Percentiles rank a stretch among this genome's conserved stretches.
phyloP scores from a whole-genome alignment of 2,113 vertebrate genomes.

The Ellobius talpinus region DNA sequence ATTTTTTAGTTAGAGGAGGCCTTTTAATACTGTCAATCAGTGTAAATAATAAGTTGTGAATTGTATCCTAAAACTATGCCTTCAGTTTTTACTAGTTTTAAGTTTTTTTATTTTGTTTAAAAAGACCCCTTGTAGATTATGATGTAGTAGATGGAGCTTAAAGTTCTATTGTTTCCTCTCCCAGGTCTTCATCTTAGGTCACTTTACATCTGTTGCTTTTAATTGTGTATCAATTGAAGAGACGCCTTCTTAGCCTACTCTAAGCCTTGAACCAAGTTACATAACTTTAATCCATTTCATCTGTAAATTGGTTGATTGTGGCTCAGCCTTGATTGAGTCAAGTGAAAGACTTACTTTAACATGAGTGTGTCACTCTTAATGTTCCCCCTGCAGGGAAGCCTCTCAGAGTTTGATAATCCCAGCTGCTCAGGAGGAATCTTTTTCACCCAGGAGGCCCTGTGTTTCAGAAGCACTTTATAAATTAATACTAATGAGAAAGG shows the following conservation, averaged over 20 bases:
- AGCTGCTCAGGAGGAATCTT: neutral
- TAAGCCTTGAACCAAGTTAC: neutral
- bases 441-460: neutral
- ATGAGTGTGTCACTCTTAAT: neutral
- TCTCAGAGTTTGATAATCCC: neutral
- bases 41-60: constrained; percentile 36
- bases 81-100: constrained; percentile 21
- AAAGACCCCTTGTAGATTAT: constrained; percentile 14
- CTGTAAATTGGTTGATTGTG: constrained; percentile 22
- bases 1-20: constrained; percentile 1
- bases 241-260: neutral
- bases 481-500: constrained; percentile 64
- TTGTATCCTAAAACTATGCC: constrained; percentile 28
- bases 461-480: constrained; percentile 52
- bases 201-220: constrained; percentile 43
- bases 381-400: constrained; percentile 8
- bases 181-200: constrained; percentile 12
- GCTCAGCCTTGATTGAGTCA: neutral
- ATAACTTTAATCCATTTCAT: constrained; percentile 18
- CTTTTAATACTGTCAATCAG: constrained; percentile 33
- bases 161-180: constrained; percentile 1
- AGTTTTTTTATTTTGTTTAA: constrained; percentile 42
- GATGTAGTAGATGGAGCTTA: neutral
- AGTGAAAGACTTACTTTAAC: constrained; percentile 37
- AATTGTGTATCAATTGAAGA: constrained; percentile 23